Conservation (phyloP, 2,888 invertebrate species). For the Diplolepis rosae region DNA sequence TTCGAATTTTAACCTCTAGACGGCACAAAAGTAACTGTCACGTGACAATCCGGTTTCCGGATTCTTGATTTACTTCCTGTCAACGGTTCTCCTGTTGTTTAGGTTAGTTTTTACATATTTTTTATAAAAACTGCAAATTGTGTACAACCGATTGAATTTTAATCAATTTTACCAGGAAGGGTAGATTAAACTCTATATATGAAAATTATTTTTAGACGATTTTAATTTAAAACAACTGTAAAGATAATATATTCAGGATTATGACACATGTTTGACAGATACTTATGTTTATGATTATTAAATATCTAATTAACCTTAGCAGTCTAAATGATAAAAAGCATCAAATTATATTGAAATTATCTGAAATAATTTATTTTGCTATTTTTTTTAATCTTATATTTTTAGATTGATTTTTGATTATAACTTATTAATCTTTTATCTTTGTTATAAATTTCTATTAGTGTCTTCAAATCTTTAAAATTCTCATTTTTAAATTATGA, state of each 20-base stretch:
- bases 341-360: too few relatives aligned
- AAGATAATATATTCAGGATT: background rate
- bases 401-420: too few relatives aligned
- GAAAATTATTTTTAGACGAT: background rate
- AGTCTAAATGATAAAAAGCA: too few relatives aligned
- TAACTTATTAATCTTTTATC: too few relatives aligned
- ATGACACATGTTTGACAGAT: conserved; percentile 26
- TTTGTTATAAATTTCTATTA: too few relatives aligned
- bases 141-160: background rate
- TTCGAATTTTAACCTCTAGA: background rate
- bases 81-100: background rate
- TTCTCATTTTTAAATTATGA: too few relatives aligned
- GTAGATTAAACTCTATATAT: background rate
- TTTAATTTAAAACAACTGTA: background rate
- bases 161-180: background rate
- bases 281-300: background rate
- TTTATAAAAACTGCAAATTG: background rate
- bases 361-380: background rate
- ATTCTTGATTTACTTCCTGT: background rate
- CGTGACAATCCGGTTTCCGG: background rate
- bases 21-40: background rate
- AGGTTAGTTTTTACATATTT: conserved; percentile 7
- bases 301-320: too few relatives aligned
- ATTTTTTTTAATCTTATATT: too few relatives aligned
- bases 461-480: too few relatives aligned